Evolutionary conservation across 2,113 vertebrate genomes (phyloP).

Genomic region (Lamprologus callipterus): DNA sequence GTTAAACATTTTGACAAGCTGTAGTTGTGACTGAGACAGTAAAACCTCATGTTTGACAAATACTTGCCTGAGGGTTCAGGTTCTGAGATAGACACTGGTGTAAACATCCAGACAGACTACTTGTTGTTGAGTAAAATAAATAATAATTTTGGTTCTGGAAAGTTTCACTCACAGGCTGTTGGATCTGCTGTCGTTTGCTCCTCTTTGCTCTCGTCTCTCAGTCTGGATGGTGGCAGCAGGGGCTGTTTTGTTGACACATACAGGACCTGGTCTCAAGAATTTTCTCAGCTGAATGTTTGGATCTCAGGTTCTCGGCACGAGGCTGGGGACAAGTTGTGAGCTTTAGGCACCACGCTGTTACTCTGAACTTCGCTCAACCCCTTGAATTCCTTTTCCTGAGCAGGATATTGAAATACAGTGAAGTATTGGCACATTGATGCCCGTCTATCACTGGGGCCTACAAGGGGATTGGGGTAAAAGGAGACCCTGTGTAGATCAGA

Average conservation of each 20-base stretch:
- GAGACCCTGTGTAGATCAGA: slow-evolving; percentile 56
- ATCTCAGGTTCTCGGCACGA: slow-evolving; percentile 74
- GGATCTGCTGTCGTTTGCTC: background rate
- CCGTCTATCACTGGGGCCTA: slow-evolving; percentile 81
- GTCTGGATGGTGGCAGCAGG: slow-evolving; percentile 2
- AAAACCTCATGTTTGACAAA: background rate
- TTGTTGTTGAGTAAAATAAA: background rate
- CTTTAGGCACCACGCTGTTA: slow-evolving; percentile 85
- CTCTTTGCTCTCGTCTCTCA: slow-evolving; percentile 4
- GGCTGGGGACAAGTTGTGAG: slow-evolving; percentile 58
- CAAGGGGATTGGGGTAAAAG: slow-evolving; percentile 34
- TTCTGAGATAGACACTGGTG: background rate
- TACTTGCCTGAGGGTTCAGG: background rate
- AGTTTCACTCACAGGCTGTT: background rate
- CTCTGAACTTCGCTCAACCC: slow-evolving; percentile 87
- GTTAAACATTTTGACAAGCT: background rate
- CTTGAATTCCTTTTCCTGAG: slow-evolving; percentile 82
- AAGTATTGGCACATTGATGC: slow-evolving; percentile 79
- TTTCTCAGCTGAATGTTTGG: slow-evolving; percentile 78
- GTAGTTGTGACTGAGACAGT: background rate
- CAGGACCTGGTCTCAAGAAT: slow-evolving; percentile 71
- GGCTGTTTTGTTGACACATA: slow-evolving; percentile 53
- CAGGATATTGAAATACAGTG: slow-evolving; percentile 97
- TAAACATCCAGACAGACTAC: background rate
- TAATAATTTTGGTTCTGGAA: background rate